These are phyloP conservation scores for Maccullochella peelii DNA, from an alignment of 2,113 vertebrate genomes.

Conservation along the genomic window DNA sequence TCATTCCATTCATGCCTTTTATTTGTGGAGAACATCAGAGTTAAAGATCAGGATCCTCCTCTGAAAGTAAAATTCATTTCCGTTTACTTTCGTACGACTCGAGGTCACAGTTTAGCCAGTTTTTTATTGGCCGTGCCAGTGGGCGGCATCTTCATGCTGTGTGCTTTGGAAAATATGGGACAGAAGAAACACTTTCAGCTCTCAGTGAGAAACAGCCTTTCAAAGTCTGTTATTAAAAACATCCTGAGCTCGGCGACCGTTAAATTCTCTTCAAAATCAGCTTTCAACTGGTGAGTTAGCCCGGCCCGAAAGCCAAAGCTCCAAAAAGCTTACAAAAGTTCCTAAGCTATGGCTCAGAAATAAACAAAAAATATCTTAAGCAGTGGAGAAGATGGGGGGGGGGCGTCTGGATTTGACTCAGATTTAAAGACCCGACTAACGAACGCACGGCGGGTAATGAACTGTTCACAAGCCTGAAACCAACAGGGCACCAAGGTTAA, in stretches of 20 bases:
- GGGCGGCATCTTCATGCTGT: not conserved
- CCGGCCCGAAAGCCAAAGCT: constrained; percentile 5
- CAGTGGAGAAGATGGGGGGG: not conserved
- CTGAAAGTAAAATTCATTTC: not conserved
- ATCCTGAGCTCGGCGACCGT: not conserved
- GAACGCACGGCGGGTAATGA: too few species aligned
- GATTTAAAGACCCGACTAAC: too few species aligned
- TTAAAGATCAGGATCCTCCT: not conserved
- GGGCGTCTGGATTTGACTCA: not conserved
- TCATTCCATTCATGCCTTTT: not conserved
- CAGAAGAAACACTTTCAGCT: constrained; percentile 7
- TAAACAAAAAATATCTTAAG: not conserved
- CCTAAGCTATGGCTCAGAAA: not conserved
- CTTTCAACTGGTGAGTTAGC: not conserved
- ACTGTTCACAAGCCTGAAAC: too few species aligned
- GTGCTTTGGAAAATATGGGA: not conserved
- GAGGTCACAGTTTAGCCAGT: not conserved
- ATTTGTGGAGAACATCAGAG: not conserved
- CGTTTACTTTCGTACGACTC: not conserved
- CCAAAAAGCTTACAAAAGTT: constrained; percentile 28
- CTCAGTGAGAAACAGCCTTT: constrained; percentile 12
- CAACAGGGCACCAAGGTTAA: too few species aligned
- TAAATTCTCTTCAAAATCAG: constrained; percentile 26
- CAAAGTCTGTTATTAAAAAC: constrained; percentile 28
- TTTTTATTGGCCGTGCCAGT: not conserved